Base-by-base conservation (phyloP, 2,113 vertebrate species). In the Platysternon megacephalum region DNA sequence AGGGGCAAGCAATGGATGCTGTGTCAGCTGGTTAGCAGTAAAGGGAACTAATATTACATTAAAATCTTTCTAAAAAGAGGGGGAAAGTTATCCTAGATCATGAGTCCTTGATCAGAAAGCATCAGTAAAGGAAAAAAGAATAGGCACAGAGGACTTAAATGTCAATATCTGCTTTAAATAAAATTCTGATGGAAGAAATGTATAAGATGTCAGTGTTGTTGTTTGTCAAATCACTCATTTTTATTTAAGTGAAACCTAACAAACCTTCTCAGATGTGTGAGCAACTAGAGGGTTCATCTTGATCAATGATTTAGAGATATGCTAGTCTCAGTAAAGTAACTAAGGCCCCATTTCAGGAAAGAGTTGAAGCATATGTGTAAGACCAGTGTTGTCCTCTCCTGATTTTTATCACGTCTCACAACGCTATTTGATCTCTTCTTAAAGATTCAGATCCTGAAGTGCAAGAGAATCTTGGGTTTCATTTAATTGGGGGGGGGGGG, bases 61-160 rank as follows among this genome's bases (percentile, higher is more conserved):
- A n/a, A 19, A 32, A 42, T 84, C 5, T 86, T 21, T 2, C 4
- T 74, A 90, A 1, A 58, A 17, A 17, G 14, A 83, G 11, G 3
- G 1, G 0, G 6, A 2, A 3, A 91, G 51, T 85, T 87, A 92
- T 55, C 53, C 4, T 61, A 11, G 0, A 12, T 55, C 28, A 52
- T 12, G 3, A 93, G 0, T 1, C 87, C 55, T 86, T 88, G 1
- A 2, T 72, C 8, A 68, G 26, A 79, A 35, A 1, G 3, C 32
- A 29, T 2, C 2, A 65, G 5, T 22, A 29, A 86, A 91, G 61
- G 29, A 13, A 86, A 49, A 11, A 12, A 78, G 39, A 48, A 32
- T 0, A 21, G 32, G n/a, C 14, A 58, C 5, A 0, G 2, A 58
- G 44, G 6, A 49, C 89, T 85, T 56, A 3, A 3, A 80, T 55